These are phyloP conservation scores for Acanthopagrus latus DNA, from an alignment of 2,797 vertebrate species.

Conservation along the genomic window DNA sequence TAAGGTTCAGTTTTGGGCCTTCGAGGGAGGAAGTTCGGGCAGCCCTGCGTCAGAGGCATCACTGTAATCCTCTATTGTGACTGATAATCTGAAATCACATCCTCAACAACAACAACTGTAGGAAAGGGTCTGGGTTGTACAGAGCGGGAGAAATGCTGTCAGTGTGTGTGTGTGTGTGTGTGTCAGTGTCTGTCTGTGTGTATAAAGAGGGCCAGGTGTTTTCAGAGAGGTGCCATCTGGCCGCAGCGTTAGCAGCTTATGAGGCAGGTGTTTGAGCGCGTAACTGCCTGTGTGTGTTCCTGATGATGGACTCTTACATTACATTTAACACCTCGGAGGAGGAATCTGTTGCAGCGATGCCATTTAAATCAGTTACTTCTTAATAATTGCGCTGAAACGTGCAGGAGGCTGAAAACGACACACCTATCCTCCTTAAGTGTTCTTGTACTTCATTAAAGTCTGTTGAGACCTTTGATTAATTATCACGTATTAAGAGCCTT, in stretches of 20 bases:
- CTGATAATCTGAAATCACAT: constrained; percentile 66
- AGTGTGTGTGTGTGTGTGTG: constrained; percentile 42
- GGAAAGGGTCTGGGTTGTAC: constrained; percentile 31
- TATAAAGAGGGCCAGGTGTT: constrained; percentile 78
- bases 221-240: constrained; percentile 81
- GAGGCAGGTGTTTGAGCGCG: constrained; percentile 80
- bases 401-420: not conserved
- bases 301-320: constrained; percentile 52
- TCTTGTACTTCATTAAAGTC: not conserved
- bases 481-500: not conserved
- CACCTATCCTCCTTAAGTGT: constrained; percentile 7
- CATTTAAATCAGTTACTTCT: constrained; percentile 43
- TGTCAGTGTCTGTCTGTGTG: too few relatives aligned
- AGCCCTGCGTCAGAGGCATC: not conserved
- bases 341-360: not conserved
- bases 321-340: constrained; percentile 13
- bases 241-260: constrained; percentile 71
- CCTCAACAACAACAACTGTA: constrained; percentile 58
- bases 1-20: too few relatives aligned
- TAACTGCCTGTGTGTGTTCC: constrained; percentile 63
- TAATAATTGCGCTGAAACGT: not conserved
- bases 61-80: constrained; percentile 1
- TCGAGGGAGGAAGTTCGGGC: too few relatives aligned
- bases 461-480: not conserved
- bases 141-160: constrained; percentile 44